Percentiles rank a stretch among this genome's conserved stretches.
These are phyloP conservation scores for Melanotus villosus DNA, from an alignment of 2,888 invertebrate genomes.

Conservation along the genomic window DNA sequence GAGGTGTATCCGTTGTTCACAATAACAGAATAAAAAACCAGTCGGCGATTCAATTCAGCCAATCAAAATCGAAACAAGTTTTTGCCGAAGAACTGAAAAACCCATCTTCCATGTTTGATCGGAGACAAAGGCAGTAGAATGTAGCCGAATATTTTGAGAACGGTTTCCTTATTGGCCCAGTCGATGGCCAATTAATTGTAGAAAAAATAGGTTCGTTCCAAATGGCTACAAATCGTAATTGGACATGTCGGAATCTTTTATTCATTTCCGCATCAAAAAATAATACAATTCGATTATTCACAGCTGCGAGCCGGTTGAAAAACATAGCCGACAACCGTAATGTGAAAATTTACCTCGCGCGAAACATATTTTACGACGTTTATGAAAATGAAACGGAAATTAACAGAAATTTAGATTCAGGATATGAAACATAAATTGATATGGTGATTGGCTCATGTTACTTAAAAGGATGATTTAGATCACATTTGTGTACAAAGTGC, in stretches of 20 bases:
- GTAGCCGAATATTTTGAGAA: constrained; percentile 43
- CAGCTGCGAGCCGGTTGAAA: not conserved
- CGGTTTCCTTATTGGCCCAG: constrained; percentile 57
- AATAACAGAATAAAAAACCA: constrained; percentile 60
- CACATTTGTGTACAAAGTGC: constrained; percentile 30
- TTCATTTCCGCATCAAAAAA: constrained; percentile 37
- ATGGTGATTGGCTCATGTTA: constrained; percentile 9
- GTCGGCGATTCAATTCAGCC: constrained; percentile 65
- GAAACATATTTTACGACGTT: constrained; percentile 2
- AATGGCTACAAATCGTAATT: constrained; percentile 55
- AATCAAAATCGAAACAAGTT: constrained; percentile 63
- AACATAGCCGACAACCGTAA: not conserved
- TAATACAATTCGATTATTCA: constrained; percentile 12
- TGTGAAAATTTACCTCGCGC: not conserved
- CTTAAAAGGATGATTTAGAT: constrained; percentile 21
- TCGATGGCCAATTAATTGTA: constrained; percentile 55
- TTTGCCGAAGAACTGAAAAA: constrained; percentile 55
- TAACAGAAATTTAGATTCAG: constrained; percentile 12
- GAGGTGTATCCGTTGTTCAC: constrained; percentile 47
- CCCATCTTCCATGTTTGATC: constrained; percentile 58
- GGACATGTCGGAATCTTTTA: constrained; percentile 50
- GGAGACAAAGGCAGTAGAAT: constrained; percentile 50
- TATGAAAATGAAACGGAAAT: constrained; percentile 28
- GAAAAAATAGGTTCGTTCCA: constrained; percentile 48
- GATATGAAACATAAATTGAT: constrained; percentile 12